phyloP scores from a whole-genome alignment of 2,888 invertebrate genomes.

The Drosophila vallismaia region DNA sequence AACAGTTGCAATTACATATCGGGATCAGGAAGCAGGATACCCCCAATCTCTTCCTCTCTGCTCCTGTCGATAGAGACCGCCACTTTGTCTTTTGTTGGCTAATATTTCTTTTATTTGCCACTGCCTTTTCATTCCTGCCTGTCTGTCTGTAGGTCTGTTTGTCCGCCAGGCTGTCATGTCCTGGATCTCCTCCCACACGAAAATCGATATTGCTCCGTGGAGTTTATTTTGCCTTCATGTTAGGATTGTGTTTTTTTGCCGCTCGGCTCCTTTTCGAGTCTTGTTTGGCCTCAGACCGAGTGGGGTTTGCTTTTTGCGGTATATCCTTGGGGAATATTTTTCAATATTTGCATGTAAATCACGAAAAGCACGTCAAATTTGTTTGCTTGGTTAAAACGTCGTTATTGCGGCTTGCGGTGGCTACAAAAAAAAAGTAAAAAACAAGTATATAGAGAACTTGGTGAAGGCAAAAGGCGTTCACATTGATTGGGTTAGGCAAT shows the following conservation, averaged over 20 bases:
- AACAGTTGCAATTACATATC: conserved; percentile 1
- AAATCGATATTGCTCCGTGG: conserved; percentile 71
- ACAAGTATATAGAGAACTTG: conserved; percentile 11
- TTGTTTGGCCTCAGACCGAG: conserved; percentile 53
- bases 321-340: conserved; percentile 77
- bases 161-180: conserved; percentile 37
- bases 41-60: background rate
- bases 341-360: conserved; percentile 82
- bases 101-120: conserved; percentile 73
- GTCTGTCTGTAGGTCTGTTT: conserved; percentile 18
- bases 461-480: conserved; percentile 53
- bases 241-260: conserved; percentile 11
- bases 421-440: conserved; percentile 1
- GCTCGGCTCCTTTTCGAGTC: conserved; percentile 30
- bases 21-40: background rate
- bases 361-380: conserved; percentile 81
- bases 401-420: conserved; percentile 65
- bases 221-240: conserved; percentile 52
- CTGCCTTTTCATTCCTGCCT: conserved; percentile 44
- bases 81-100: conserved; percentile 75
- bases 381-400: conserved; percentile 79
- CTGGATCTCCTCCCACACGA: conserved; percentile 54
- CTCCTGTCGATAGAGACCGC: conserved; percentile 28
- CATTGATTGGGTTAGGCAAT: conserved; percentile 76
- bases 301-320: conserved; percentile 71